phyloP scores from a whole-genome alignment of 2,113 vertebrate genomes.

The Hiodon tergisus region DNA sequence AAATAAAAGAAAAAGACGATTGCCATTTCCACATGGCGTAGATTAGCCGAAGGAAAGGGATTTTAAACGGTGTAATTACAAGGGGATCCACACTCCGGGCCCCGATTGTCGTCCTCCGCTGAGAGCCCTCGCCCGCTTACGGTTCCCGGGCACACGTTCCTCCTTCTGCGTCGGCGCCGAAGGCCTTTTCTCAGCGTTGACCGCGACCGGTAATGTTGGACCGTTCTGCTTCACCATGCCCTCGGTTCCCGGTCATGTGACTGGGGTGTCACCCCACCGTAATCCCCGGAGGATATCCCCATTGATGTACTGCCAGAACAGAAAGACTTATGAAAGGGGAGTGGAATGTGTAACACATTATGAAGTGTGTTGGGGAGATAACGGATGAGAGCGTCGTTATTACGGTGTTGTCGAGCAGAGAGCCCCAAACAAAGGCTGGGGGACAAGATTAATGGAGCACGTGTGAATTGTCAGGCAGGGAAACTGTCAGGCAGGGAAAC shows the following conservation, averaged over 20 bases:
- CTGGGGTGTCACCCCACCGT: constrained; percentile 57
- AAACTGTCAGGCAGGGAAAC: too few species aligned
- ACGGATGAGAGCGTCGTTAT: constrained; percentile 94
- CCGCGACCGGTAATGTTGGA: too few species aligned
- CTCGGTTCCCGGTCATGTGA: constrained; percentile 57
- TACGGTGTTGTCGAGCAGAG: constrained; percentile 81
- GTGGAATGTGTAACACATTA: constrained; percentile 95
- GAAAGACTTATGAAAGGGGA: constrained; percentile 90
- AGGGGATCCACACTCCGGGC: constrained; percentile 63
- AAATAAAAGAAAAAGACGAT: not conserved
- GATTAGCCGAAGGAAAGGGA: constrained; percentile 74
- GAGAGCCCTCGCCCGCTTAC: constrained; percentile 74
- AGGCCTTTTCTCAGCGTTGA: too few species aligned
- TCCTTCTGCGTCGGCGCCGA: too few species aligned
- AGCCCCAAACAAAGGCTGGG: constrained; percentile 84
- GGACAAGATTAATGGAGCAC: constrained; percentile 98
- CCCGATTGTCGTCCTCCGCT: too few species aligned
- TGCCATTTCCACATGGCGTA: constrained; percentile 46
- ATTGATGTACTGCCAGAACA: constrained; percentile 92
- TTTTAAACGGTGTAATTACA: constrained; percentile 83
- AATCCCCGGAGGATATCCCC: constrained; percentile 61
- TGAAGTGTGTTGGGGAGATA: constrained; percentile 97
- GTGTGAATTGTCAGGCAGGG: too few species aligned
- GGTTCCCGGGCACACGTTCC: constrained; percentile 43
- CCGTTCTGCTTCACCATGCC: constrained; percentile 69